These are phyloP conservation scores for Percopsis omiscomaycus DNA, from an alignment of 2,797 vertebrate genomes.

Conservation along the genomic window DNA sequence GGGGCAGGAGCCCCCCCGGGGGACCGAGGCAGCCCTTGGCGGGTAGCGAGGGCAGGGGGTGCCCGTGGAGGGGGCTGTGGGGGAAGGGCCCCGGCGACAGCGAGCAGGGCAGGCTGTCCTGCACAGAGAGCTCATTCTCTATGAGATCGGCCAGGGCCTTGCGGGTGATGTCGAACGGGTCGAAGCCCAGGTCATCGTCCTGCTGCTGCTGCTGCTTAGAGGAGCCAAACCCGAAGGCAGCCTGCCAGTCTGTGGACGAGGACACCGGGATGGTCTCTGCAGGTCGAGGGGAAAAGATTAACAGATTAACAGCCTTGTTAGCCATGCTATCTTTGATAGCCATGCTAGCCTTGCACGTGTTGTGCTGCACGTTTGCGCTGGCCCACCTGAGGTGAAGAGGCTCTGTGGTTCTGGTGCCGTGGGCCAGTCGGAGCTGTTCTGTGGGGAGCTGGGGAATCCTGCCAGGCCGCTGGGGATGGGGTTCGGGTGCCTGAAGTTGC, in stretches of 20 bases:
- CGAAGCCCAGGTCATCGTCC: conserved; percentile 93
- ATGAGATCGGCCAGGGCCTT: conserved; percentile 95
- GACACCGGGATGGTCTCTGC: conserved; percentile 94
- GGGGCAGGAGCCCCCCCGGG: conserved; percentile 66
- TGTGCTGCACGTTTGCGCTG: background rate
- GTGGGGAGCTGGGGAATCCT: conserved; percentile 83
- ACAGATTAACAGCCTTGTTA: background rate
- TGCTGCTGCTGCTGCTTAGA: conserved; percentile 81
- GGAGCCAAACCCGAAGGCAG: conserved; percentile 92
- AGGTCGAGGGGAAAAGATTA: background rate
- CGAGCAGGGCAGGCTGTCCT: conserved; percentile 74
- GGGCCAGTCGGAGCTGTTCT: conserved; percentile 87
- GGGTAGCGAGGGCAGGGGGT: conserved; percentile 68
- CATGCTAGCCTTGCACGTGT: no score
- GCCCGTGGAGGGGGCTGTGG: conserved; percentile 79
- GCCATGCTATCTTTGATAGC: background rate
- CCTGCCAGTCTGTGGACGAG: conserved; percentile 96
- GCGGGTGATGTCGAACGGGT: conserved; percentile 92
- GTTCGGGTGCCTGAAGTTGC: conserved; percentile 91
- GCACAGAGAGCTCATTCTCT: conserved; percentile 91
- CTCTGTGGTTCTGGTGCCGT: conserved; percentile 91
- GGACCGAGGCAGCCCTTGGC: conserved; percentile 28
- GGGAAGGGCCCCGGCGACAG: conserved; percentile 76
- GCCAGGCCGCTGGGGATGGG: conserved; percentile 86
- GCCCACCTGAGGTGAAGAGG: conserved; percentile 90